phyloP scores from a whole-genome alignment of 2,797 vertebrate genomes.

The Threskiornis aethiopicus region DNA sequence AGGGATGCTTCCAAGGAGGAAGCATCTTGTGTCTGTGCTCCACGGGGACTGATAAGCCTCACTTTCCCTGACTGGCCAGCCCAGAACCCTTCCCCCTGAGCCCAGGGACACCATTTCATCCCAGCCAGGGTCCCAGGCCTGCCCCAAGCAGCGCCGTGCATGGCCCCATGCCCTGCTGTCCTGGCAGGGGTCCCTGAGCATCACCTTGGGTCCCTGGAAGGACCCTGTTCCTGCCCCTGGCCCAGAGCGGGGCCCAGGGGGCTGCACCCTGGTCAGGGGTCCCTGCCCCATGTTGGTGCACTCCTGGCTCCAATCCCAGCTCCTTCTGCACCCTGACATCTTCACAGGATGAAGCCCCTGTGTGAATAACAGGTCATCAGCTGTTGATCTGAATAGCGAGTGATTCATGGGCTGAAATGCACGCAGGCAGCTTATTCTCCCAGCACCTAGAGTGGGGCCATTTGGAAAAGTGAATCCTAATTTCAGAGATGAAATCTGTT shows the following conservation, averaged over 20 bases:
- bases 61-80: not conserved
- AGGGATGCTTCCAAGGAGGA: not conserved
- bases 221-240: not conserved
- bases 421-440: not conserved
- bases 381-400: not conserved
- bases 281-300: not conserved
- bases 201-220: accelerated
- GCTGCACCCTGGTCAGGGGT: not conserved
- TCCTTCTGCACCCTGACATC: not conserved
- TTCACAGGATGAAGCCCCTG: not conserved
- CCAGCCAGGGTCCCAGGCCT: not conserved
- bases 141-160: accelerated
- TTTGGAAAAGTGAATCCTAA: not conserved
- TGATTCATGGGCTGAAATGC: not conserved
- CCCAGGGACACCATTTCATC: not conserved
- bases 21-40: not conserved
- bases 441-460: not conserved
- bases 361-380: not conserved
- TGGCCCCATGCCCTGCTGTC: not conserved
- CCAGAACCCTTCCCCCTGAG: not conserved
- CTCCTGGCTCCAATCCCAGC: not conserved
- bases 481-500: not conserved
- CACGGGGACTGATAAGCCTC: not conserved
- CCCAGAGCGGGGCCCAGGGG: accelerated
- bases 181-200: not conserved